Conservation (phyloP, 2,797 vertebrate species). For the Ambastaia sidthimunki region DNA sequence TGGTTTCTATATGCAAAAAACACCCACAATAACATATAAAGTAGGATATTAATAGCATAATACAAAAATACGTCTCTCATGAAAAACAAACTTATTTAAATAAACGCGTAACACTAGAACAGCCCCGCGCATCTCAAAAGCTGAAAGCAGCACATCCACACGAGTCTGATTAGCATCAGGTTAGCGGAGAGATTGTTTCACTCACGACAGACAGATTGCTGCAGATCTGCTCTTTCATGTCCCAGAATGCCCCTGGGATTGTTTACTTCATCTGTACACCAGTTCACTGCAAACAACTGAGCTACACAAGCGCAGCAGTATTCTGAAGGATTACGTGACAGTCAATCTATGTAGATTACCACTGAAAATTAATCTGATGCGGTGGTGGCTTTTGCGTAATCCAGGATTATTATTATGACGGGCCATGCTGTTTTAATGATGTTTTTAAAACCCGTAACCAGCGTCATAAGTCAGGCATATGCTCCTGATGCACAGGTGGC, state of each 20-base stretch:
- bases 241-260: constrained; percentile 21
- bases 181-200: constrained; percentile 1
- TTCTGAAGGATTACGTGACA: constrained; percentile 5
- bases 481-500: not conserved
- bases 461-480: not conserved
- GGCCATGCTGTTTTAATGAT: not conserved
- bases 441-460: constrained; percentile 10
- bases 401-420: constrained; percentile 37
- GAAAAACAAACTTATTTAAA: not conserved
- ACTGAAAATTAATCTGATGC: constrained; percentile 4
- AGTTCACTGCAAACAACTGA: not conserved
- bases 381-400: constrained; percentile 1
- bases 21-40: too few species aligned
- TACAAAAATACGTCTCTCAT: not conserved
- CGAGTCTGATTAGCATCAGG: not conserved
- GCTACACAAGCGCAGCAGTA: not conserved
- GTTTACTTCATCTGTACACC: constrained; percentile 14
- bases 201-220: constrained; percentile 6
- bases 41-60: too few species aligned
- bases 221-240: constrained; percentile 25
- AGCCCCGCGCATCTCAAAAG: not conserved
- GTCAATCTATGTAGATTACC: constrained; percentile 9
- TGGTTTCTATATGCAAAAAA: too few species aligned
- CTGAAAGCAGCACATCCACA: not conserved
- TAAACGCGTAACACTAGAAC: not conserved